Evolutionary conservation across 35 echinoderm and acorn worm genomes (phyloP).

Genomic region (Acanthaster planci): DNA sequence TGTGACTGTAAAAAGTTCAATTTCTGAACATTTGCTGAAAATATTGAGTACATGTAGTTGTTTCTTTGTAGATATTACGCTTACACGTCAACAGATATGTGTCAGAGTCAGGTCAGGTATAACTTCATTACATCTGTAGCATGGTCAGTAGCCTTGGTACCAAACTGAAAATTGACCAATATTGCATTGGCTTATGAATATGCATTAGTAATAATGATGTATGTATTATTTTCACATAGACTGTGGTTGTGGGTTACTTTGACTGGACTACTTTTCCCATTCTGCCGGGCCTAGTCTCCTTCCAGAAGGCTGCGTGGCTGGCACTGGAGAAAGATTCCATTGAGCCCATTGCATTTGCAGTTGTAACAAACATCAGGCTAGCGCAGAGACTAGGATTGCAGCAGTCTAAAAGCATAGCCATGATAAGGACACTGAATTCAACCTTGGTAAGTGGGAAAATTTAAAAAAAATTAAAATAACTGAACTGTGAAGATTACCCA

Average conservation of each 20-base stretch:
- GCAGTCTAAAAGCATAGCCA: constrained; percentile 43
- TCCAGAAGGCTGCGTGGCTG: constrained; percentile 67
- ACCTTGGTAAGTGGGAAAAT: constrained; percentile 67
- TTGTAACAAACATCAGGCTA: constrained; percentile 67
- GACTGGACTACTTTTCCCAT: constrained; percentile 48
- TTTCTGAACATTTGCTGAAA: too few relatives aligned
- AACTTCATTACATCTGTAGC: too few relatives aligned
- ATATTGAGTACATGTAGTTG: too few relatives aligned
- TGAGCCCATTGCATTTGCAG: constrained; percentile 70
- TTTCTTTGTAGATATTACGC: too few relatives aligned
- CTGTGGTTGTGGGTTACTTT: constrained; percentile 74
- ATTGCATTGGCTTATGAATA: too few relatives aligned
- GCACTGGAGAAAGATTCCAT: constrained; percentile 78
- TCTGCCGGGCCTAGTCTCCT: constrained; percentile 63
- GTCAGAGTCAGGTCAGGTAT: too few relatives aligned
- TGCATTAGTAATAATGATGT: background rate
- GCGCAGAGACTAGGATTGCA: constrained; percentile 46
- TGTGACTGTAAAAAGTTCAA: too few relatives aligned
- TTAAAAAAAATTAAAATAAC: too few relatives aligned
- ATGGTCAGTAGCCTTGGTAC: too few relatives aligned
- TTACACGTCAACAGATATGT: too few relatives aligned
- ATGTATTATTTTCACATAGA: constrained; percentile 49
- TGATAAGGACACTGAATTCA: constrained; percentile 70
- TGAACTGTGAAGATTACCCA: too few relatives aligned
- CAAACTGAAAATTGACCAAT: too few relatives aligned